These are phyloP conservation scores for Dipus sagitta DNA, from an alignment of 2,797 vertebrate species.

Conservation along the genomic window DNA sequence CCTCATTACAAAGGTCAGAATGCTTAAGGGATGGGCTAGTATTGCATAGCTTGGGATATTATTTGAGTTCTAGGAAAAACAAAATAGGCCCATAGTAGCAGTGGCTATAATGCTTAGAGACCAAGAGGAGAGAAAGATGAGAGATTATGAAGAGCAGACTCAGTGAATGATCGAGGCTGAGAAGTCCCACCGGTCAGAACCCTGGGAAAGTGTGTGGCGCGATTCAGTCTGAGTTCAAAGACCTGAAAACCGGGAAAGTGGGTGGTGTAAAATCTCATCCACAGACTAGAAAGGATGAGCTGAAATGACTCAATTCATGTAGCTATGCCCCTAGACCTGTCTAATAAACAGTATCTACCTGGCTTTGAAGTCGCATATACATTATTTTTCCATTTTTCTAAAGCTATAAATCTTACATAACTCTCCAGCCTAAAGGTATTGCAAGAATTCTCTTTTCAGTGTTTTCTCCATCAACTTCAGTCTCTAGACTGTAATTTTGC, in stretches of 20 bases:
- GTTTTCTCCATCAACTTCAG: no score
- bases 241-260: not conserved
- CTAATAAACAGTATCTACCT: no score
- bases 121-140: not conserved
- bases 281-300: not conserved
- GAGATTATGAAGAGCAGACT: not conserved
- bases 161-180: not conserved
- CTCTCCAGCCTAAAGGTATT: no score
- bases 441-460: no score
- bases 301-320: no score
- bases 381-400: no score
- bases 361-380: not conserved
- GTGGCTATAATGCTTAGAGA: not conserved
- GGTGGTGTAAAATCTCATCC: not conserved
- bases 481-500: no score
- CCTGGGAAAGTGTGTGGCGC: not conserved
- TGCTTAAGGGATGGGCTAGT: not conserved
- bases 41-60: not conserved
- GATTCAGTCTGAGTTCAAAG: not conserved
- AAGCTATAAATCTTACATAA: no score
- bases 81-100: not conserved
- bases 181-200: not conserved
- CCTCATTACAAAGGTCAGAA: not conserved
- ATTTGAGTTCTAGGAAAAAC: constrained; percentile 3
- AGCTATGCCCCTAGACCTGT: no score